A percentile compares a stretch with the other conserved stretches of the same genome.
phyloP scores from a whole-genome alignment of 2,113 vertebrate genomes.

The Mandrillus leucophaeus region DNA sequence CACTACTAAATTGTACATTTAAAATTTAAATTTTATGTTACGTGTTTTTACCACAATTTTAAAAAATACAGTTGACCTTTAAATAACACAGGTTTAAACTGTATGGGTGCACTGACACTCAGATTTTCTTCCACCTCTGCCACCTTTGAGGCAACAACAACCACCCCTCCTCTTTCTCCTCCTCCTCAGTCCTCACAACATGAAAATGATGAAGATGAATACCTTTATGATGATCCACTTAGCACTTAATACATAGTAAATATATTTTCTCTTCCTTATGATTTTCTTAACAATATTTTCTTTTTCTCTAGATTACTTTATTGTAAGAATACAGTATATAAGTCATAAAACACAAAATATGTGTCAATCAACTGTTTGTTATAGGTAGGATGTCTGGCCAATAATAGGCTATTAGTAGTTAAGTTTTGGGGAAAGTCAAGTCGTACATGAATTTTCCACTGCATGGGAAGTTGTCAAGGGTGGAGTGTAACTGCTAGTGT shows the following conservation, averaged over 20 bases:
- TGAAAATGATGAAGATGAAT: not conserved
- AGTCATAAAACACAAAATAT: not conserved
- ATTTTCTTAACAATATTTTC: not conserved
- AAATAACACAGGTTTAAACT: not conserved
- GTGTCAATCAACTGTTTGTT: not conserved
- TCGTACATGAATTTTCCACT: not conserved
- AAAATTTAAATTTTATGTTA: not conserved
- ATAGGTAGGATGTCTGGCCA: not conserved
- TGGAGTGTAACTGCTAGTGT: not conserved
- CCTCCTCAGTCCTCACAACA: not conserved
- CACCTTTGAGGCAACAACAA: not conserved
- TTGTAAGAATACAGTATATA: not conserved
- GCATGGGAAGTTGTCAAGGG: not conserved
- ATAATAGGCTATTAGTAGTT: not conserved
- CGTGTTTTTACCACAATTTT: not conserved
- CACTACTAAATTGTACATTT: not conserved
- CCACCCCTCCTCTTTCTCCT: not conserved
- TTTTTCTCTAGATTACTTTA: not conserved
- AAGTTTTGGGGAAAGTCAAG: not conserved
- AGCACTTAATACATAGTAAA: not conserved
- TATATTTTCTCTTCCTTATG: not conserved
- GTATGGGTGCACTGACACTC: not conserved
- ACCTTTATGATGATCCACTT: not conserved
- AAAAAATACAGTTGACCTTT: not conserved
- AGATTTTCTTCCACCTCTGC: not conserved